Percentiles rank a stretch among this genome's conserved stretches.
Conservation (phyloP, 92 coral and sea anemone genomes). For the Phymanthus crucifer region DNA sequence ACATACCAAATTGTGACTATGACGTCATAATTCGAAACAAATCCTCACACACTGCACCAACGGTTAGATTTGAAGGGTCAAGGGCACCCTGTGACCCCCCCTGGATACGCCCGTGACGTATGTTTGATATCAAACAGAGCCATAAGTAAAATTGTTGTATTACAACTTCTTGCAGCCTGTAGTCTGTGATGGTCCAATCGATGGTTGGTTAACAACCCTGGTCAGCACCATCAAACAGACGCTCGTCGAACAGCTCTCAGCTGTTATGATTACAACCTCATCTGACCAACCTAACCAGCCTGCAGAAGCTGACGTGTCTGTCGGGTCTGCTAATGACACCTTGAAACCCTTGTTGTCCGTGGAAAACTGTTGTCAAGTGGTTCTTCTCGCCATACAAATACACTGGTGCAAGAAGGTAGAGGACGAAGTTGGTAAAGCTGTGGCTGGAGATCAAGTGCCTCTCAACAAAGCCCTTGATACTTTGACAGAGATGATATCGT, state of each 20-base stretch:
- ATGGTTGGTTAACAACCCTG: slow-evolving; percentile 77
- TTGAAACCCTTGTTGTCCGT: slow-evolving; percentile 61
- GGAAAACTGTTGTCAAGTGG: slow-evolving; percentile 73
- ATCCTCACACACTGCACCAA: too few species aligned
- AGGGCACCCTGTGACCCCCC: too few species aligned
- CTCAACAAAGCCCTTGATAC: slow-evolving; percentile 58
- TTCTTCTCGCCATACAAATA: slow-evolving; percentile 76
- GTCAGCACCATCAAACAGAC: slow-evolving; percentile 66
- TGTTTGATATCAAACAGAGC: too few species aligned
- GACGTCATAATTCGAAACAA: too few species aligned
- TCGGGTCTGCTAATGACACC: slow-evolving; percentile 41
- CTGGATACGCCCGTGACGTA: too few species aligned
- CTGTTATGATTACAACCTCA: slow-evolving; percentile 39
- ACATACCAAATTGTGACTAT: too few species aligned
- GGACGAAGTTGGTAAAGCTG: slow-evolving; percentile 56
- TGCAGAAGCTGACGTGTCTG: slow-evolving; percentile 47
- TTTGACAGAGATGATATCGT: slow-evolving; percentile 56
- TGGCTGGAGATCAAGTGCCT: slow-evolving; percentile 58
- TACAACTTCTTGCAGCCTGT: slow-evolving; percentile 69
- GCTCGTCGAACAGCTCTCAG: slow-evolving; percentile 69
- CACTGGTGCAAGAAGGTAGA: slow-evolving; percentile 74
- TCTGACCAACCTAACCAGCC: slow-evolving; percentile 20
- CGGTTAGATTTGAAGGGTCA: too few species aligned
- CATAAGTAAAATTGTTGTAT: too few species aligned
- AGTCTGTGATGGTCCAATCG: slow-evolving; percentile 89